Conservation (phyloP, 2,797 vertebrate species). For the Champsocephalus gunnari region DNA sequence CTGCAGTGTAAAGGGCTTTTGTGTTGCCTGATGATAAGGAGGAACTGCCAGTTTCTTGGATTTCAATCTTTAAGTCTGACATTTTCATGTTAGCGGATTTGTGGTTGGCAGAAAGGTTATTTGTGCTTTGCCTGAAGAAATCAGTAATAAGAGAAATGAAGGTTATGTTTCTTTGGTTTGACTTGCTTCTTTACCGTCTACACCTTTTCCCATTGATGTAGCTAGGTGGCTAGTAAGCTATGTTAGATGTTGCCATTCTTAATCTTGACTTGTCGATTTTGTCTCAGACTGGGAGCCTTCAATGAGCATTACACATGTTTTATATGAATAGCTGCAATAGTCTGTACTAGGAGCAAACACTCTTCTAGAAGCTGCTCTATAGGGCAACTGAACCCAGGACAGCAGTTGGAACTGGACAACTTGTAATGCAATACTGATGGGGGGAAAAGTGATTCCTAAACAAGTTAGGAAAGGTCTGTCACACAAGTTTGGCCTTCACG, state of each 20-base stretch:
- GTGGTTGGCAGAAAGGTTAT: not conserved
- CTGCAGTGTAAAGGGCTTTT: slow-evolving; percentile 25
- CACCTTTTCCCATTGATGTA: not conserved
- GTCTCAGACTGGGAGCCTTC: not conserved
- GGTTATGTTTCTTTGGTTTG: too few relatives aligned
- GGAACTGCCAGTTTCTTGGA: not conserved
- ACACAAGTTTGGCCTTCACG: not conserved
- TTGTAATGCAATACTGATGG: slow-evolving; percentile 18
- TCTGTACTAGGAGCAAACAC: slow-evolving; percentile 18
- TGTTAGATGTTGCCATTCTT: not conserved
- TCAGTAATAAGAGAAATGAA: not conserved
- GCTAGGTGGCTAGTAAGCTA: not conserved
- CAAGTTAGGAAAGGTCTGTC: slow-evolving; percentile 7
- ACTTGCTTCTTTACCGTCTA: not conserved
- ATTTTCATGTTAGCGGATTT: not conserved
- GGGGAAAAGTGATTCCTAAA: slow-evolving; percentile 15
- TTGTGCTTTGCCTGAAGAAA: not conserved
- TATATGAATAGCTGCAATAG: slow-evolving; percentile 2
- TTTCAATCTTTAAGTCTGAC: not conserved
- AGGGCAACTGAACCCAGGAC: not conserved
- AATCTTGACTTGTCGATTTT: slow-evolving; percentile 10
- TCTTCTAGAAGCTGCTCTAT: not conserved
- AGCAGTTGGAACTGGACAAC: slow-evolving; percentile 8
- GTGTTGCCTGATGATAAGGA: not conserved
- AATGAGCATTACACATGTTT: slow-evolving; percentile 7